Evolutionary conservation across 2,113 vertebrate species (phyloP).

Genomic region (Athene noctua): DNA sequence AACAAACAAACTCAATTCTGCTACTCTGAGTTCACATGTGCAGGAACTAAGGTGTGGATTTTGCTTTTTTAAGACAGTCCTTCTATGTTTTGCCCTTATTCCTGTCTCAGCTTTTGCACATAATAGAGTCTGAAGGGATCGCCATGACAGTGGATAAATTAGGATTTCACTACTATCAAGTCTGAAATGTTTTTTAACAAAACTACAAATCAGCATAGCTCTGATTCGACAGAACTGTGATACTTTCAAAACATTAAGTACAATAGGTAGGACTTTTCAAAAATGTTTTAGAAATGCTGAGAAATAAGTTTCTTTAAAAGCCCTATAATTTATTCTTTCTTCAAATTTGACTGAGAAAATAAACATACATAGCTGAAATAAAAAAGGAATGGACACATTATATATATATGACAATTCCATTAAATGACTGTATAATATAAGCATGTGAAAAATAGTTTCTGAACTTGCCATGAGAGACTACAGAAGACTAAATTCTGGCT

Average conservation of each 20-base stretch:
- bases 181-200: neutral
- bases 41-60: neutral
- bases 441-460: neutral
- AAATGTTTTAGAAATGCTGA: neutral
- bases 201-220: accelerated
- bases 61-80: neutral
- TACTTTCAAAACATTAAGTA: neutral
- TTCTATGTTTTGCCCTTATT: neutral
- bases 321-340: neutral
- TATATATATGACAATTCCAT: neutral
- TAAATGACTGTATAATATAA: neutral
- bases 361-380: neutral
- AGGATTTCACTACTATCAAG: neutral
- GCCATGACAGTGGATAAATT: neutral
- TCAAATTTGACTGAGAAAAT: neutral
- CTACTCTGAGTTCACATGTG: neutral
- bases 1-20: neutral
- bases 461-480: neutral
- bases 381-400: neutral
- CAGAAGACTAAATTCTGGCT: neutral
- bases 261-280: neutral
- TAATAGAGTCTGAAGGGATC: neutral
- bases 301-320: neutral
- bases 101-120: neutral
- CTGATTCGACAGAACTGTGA: neutral